Conservation (phyloP, 2,797 vertebrate species). For the Eulemur rubriventer region DNA sequence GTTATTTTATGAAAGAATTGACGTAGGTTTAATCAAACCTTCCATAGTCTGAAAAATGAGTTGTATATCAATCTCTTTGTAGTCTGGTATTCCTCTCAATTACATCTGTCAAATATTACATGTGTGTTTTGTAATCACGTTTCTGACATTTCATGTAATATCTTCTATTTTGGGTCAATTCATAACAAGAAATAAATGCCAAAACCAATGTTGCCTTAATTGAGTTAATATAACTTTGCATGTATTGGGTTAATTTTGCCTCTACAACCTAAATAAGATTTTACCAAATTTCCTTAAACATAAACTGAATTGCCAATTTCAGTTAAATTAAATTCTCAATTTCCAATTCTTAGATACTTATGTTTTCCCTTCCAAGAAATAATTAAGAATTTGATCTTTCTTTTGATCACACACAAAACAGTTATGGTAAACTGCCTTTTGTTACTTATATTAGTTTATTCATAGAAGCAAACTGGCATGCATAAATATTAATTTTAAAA, state of each 20-base stretch:
- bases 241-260: constrained; percentile 18
- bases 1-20: neutral
- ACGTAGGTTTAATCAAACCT: neutral
- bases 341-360: constrained; percentile 20
- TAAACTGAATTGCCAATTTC: constrained; percentile 6
- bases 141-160: neutral
- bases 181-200: constrained; percentile 43
- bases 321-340: neutral
- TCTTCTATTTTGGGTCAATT: neutral
- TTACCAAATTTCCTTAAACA: neutral
- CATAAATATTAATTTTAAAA: constrained; percentile 3
- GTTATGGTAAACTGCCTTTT: neutral
- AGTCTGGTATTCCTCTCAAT: neutral
- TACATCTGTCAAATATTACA: neutral
- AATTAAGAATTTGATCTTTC: neutral
- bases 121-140: neutral
- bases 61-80: neutral
- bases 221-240: neutral
- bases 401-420: neutral
- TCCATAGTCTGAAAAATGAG: neutral
- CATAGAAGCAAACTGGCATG: neutral
- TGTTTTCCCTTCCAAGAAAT: neutral
- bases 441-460: neutral
- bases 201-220: neutral
- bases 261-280: neutral